Conservation (phyloP, 1,140 invertebrate genomes). For the Cydia fagiglandana region DNA sequence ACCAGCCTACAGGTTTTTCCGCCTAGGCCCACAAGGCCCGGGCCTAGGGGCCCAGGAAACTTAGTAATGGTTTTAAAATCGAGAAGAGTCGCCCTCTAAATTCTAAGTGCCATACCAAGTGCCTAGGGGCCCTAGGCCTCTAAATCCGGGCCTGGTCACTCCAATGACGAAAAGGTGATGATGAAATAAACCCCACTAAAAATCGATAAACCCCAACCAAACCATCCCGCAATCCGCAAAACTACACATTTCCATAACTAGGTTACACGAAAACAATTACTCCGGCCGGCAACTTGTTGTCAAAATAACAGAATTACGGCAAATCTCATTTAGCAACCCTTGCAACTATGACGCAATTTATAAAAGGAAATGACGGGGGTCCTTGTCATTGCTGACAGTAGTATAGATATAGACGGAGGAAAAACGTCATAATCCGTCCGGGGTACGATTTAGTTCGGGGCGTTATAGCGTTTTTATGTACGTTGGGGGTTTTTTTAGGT, state of each 20-base stretch:
- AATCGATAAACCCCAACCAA: background rate
- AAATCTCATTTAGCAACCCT: conserved; percentile 31
- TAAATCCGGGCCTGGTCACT: no score
- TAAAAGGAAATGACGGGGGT: conserved; percentile 24
- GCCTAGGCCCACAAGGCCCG: no score
- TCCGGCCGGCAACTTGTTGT: conserved; percentile 24
- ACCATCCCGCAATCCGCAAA: background rate
- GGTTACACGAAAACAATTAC: conserved; percentile 28
- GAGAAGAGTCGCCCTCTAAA: no score
- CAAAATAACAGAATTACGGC: conserved; percentile 31
- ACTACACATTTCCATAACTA: conserved; percentile 27
- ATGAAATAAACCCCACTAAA: no score
- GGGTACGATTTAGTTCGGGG: conserved; percentile 12
- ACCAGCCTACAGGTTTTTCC: no score
- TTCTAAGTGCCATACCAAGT: no score
- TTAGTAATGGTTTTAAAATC: no score
- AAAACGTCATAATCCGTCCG: conserved; percentile 26
- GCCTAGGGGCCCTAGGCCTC: no score
- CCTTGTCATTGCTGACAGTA: conserved; percentile 8
- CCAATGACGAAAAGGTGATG: no score
- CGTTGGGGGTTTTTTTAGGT: background rate
- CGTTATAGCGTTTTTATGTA: conserved; percentile 20
- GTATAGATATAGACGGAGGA: conserved; percentile 16
- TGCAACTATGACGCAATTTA: conserved; percentile 26
- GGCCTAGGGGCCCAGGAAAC: no score